These are phyloP conservation scores for Nemapogon koenigi DNA, from an alignment of 2,888 invertebrate genomes.

Conservation along the genomic window DNA sequence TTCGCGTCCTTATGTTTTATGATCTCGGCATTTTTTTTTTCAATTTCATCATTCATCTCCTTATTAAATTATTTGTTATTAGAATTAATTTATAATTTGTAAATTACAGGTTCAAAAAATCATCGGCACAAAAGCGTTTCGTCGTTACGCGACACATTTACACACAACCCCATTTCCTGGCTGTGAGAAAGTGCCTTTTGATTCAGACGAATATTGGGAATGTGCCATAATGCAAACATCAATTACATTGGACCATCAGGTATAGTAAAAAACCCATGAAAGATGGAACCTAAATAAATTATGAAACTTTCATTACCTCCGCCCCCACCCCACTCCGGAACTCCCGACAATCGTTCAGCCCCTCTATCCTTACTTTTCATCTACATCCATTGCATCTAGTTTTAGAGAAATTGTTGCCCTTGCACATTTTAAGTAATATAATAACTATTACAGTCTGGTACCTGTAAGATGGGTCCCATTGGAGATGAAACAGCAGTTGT, in stretches of 20 bases:
- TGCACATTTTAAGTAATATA: no score
- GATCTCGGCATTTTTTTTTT: no score
- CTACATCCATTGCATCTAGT: no score
- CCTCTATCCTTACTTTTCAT: no score
- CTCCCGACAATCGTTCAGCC: background rate
- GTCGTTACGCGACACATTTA: conserved; percentile 36
- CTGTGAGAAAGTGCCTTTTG: conserved; percentile 67
- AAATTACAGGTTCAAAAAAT: conserved; percentile 41
- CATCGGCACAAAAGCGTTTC: conserved; percentile 40
- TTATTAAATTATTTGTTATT: no score
- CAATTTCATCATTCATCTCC: no score
- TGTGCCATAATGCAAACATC: conserved; percentile 75
- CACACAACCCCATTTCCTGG: conserved; percentile 68
- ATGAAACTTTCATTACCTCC: background rate
- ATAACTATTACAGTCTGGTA: conserved; percentile 56
- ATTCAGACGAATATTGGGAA: conserved; percentile 75
- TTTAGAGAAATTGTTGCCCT: no score
- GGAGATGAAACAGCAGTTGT: conserved; percentile 70
- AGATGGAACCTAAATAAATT: no score
- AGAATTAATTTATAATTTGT: no score
- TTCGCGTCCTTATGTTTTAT: no score
- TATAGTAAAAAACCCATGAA: conserved; percentile 18
- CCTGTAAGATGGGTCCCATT: conserved; percentile 74
- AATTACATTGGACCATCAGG: conserved; percentile 75
- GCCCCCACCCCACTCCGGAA: background rate